Evolutionary conservation across 2,888 invertebrate species (phyloP).

Genomic region (Scelioninae gen. 1): DNA sequence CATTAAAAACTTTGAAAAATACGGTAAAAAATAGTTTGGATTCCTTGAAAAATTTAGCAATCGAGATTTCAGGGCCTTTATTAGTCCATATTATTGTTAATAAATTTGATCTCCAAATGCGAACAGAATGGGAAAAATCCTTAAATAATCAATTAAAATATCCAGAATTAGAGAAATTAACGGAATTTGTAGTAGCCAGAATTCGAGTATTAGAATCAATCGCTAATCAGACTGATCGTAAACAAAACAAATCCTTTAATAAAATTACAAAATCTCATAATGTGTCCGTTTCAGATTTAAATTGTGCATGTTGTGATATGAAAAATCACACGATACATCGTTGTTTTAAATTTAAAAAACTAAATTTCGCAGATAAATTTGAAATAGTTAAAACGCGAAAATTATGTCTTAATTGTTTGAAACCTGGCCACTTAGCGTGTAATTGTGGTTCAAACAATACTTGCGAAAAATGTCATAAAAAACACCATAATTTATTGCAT

Average conservation of each 20-base stretch:
- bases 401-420: neutral
- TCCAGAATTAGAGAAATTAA: neutral
- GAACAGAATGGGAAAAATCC: neutral
- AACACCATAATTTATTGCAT: slow-evolving; percentile 8
- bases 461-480: slow-evolving; percentile 3
- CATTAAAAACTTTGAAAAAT: too few species aligned
- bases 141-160: too few species aligned
- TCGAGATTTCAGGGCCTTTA: too few species aligned
- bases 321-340: neutral
- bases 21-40: too few species aligned
- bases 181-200: neutral
- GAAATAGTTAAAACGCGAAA: neutral
- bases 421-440: neutral
- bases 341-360: slow-evolving; percentile 8
- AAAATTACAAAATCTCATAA: too few species aligned
- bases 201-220: slow-evolving; percentile 3
- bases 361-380: too few species aligned
- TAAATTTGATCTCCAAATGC: too few species aligned
- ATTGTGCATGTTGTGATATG: neutral
- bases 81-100: too few species aligned
- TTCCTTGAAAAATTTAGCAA: too few species aligned
- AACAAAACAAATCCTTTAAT: too few species aligned
- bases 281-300: too few species aligned
- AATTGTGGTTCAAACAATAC: neutral
- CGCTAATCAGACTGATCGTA: too few species aligned